Evolutionary conservation across 2,888 invertebrate species (phyloP).

Genomic region (Caradrina kadenii): DNA sequence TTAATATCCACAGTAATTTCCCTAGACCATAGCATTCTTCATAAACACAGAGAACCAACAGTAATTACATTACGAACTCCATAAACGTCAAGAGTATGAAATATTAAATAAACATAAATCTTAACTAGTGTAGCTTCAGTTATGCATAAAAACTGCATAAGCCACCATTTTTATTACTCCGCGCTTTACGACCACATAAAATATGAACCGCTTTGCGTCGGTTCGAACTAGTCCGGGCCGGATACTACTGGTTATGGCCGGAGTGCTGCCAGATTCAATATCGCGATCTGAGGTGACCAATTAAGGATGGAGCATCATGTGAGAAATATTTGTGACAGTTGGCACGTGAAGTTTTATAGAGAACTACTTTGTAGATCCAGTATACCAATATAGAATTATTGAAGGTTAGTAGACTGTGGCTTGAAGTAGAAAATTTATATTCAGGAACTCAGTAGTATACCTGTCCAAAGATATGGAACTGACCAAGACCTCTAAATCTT

Average conservation of each 20-base stretch:
- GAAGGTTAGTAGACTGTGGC: background rate
- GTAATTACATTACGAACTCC: conserved; percentile 49
- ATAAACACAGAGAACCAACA: conserved; percentile 33
- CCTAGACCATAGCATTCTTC: conserved; percentile 29
- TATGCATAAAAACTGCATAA: conserved; percentile 75
- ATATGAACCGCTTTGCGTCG: conserved; percentile 62
- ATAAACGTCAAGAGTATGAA: conserved; percentile 54
- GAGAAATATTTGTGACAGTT: conserved; percentile 14
- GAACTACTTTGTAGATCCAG: background rate
- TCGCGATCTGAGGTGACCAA: conserved; percentile 37
- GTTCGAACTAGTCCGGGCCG: conserved; percentile 42
- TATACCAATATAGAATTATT: background rate
- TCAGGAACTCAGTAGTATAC: no score
- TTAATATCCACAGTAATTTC: conserved; percentile 5
- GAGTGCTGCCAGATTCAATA: conserved; percentile 58
- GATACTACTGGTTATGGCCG: conserved; percentile 51
- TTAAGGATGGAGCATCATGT: conserved; percentile 17
- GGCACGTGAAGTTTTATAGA: background rate
- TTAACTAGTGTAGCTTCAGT: conserved; percentile 47
- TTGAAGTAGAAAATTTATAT: background rate
- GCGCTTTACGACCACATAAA: conserved; percentile 72
- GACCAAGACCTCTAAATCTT: background rate
- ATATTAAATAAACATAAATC: conserved; percentile 60
- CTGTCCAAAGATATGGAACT: background rate
- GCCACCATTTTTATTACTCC: conserved; percentile 69